Evolutionary conservation across 2,797 vertebrate genomes (phyloP).

Genomic region (Protosalanx chinensis): DNA sequence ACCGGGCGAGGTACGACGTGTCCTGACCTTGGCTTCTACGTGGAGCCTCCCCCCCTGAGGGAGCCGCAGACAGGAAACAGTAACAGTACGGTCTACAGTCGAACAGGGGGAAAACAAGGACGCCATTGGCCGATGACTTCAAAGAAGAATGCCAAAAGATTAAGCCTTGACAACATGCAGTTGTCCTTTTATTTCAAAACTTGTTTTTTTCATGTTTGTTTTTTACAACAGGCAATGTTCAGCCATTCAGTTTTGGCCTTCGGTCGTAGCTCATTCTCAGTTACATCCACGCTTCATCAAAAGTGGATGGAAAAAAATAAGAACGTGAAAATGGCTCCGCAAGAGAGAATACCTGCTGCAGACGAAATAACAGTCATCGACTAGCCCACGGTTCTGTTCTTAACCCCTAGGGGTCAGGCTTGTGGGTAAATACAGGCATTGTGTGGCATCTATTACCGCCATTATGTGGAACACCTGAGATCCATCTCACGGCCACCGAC

Average conservation of each 20-base stretch:
- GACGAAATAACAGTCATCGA: background rate
- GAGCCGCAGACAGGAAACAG: background rate
- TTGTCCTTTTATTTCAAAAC: background rate
- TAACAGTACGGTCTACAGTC: background rate
- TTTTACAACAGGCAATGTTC: background rate
- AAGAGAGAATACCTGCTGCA: constrained; percentile 2
- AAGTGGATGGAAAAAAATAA: background rate
- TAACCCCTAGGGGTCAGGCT: constrained; percentile 15
- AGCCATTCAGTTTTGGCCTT: no score
- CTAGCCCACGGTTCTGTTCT: constrained; percentile 1
- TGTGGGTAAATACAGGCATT: constrained; percentile 20
- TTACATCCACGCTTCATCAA: background rate
- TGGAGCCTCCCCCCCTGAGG: background rate
- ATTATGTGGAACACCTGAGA: constrained; percentile 2
- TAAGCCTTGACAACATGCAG: background rate
- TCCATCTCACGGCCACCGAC: constrained; percentile 9
- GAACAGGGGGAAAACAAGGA: background rate
- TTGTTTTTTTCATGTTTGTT: background rate
- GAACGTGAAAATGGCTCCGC: background rate
- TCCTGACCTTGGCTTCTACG: background rate
- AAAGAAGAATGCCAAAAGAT: background rate
- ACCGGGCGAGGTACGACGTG: background rate
- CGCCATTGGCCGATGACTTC: background rate
- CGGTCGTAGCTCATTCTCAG: background rate
- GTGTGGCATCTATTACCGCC: background rate